phyloP scores from a whole-genome alignment of 1,140 invertebrate species.

The Nilaparvata lugens region DNA sequence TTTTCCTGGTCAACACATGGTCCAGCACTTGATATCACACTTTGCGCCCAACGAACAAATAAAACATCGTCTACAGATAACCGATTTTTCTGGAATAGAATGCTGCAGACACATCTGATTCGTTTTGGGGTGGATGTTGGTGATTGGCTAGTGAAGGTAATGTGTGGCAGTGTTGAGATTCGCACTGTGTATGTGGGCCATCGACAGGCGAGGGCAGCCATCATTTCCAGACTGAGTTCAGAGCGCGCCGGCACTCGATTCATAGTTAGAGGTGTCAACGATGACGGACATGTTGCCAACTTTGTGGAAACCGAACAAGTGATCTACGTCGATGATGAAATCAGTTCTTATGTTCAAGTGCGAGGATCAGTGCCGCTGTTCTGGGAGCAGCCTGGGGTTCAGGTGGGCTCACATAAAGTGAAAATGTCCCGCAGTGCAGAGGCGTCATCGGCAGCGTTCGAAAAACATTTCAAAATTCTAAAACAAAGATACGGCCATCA shows the following conservation, averaged over 20 bases:
- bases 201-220: constrained; percentile 82
- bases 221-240: constrained; percentile 92
- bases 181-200: constrained; percentile 91
- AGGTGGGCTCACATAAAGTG: constrained; percentile 97
- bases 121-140: constrained; percentile 80
- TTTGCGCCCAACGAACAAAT: constrained; percentile 80
- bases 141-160: constrained; percentile 83
- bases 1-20: constrained; percentile 68
- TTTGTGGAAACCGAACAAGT: constrained; percentile 99
- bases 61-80: constrained; percentile 78
- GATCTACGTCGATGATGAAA: constrained; percentile 81
- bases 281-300: constrained; percentile 98
- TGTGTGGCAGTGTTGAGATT: constrained; percentile 94
- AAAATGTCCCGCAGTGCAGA: constrained; percentile 92
- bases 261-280: constrained; percentile 96
- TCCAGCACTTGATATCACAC: constrained; percentile 70
- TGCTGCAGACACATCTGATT: constrained; percentile 84
- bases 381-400: constrained; percentile 99
- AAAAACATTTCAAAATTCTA: constrained; percentile 80
- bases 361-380: constrained; percentile 95
- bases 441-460: constrained; percentile 82
- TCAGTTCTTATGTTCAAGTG: constrained; percentile 76
- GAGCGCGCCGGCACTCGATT: constrained; percentile 93
- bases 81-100: constrained; percentile 78
- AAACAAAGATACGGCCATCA: constrained; percentile 87